phyloP scores from a whole-genome alignment of 2,797 vertebrate species.

The Melanotaenia parkinsoni region DNA sequence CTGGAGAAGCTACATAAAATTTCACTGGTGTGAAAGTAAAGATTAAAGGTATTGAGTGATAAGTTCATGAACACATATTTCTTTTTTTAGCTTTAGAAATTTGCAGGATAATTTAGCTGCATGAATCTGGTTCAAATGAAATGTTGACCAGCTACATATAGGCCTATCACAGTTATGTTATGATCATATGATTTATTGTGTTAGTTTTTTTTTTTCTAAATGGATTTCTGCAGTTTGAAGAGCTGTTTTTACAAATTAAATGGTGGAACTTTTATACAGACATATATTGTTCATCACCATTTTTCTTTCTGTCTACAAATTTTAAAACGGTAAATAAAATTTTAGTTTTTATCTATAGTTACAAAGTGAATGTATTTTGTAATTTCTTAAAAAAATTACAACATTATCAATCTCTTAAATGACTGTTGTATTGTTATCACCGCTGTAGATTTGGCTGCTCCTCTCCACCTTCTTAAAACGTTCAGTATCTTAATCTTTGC shows the following conservation, averaged over 20 bases:
- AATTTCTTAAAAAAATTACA: too few species aligned
- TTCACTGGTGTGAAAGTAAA: neutral
- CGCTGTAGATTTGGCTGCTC: neutral
- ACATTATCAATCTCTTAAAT: too few species aligned
- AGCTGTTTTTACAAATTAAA: too few species aligned
- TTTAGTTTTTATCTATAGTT: neutral
- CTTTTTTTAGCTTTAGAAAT: neutral
- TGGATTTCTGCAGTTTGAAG: neutral
- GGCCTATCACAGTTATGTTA: neutral
- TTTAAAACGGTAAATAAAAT: neutral
- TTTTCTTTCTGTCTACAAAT: neutral
- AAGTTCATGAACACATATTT: neutral
- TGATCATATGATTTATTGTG: neutral
- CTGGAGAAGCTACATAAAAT: constrained; percentile 11
- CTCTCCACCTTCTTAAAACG: neutral
- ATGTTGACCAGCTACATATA: neutral
- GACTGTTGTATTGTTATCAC: neutral
- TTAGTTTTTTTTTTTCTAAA: neutral
- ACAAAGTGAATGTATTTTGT: neutral
- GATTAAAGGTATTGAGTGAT: constrained; percentile 1
- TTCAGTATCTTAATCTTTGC: too few species aligned
- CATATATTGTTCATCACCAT: too few species aligned
- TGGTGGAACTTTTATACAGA: too few species aligned
- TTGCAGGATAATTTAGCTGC: neutral
- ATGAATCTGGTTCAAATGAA: constrained; percentile 1